Evolutionary conservation across 2,888 invertebrate genomes (phyloP), one percentile per base, ranked within the genome.

Genomic region (Eugnorisma glareosa): DNA sequence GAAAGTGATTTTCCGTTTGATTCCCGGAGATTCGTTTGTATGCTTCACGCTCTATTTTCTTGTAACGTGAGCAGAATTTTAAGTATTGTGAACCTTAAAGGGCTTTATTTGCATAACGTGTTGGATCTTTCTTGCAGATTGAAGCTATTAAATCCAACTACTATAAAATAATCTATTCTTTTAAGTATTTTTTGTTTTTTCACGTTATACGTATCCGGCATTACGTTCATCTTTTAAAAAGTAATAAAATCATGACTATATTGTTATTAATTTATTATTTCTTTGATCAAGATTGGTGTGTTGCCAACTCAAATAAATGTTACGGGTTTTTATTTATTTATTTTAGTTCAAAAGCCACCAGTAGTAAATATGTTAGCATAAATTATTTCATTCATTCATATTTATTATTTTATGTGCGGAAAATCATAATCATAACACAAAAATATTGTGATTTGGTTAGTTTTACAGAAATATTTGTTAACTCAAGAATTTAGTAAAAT

Each of bases 1-100:
- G 83, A 85, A 85, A 82, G 83, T 84, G 86, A 84, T 86, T 85
- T 84, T 77, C 69, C 72, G 71, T 84, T 84, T 84, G 78, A 73
- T 82, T 84, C 73, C 43, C 40, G 67, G 72, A 68, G 31, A 59
- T 73, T 69, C 69, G 74, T 82, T 84, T 84, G 74, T 84, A 69
- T 57, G 72, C 64, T 76, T 85, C 66, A 76, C 82, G 85, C 37
- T 83, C 21, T n/a, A 54, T 81, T 73, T 80, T 67, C n/a, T 57
- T 54, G 45, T 57, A 43, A 63, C 31, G 43, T 75, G 59, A 70
- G 69, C 6, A 70, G 82, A 85, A 76, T 83, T 66, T 48, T 31
- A 76, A 81, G 82, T 73, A 63, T 18, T 35, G 13, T 43, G 7
- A 21, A 57, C 64, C 8, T 24, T 35, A 4, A 54, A 59, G 15